These are phyloP conservation scores for Sciurus niger DNA, from an alignment of 2,113 vertebrate species.

Conservation along the genomic window DNA sequence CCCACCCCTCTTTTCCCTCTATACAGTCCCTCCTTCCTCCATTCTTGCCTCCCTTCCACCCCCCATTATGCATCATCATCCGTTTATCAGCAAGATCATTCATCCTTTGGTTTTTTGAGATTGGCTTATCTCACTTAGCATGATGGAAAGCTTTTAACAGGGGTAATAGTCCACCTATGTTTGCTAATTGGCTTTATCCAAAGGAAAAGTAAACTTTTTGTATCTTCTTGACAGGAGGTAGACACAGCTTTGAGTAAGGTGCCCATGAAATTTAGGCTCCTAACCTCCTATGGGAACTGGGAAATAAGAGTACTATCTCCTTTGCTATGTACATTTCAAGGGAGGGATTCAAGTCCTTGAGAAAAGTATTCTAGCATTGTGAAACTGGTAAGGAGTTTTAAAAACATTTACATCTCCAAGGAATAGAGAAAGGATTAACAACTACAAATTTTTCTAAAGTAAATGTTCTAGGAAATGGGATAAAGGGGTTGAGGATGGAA, in stretches of 20 bases:
- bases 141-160: background rate
- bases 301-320: background rate
- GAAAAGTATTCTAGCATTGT: background rate
- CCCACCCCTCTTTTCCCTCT: no score
- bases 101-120: no score
- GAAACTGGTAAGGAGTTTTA: slow-evolving; percentile 40
- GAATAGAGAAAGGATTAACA: background rate
- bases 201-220: slow-evolving; percentile 7
- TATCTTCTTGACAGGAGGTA: background rate
- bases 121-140: no score
- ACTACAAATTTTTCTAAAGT: background rate
- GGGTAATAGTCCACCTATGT: background rate
- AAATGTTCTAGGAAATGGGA: slow-evolving; percentile 13
- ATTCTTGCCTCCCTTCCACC: no score
- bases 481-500: background rate
- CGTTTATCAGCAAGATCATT: no score
- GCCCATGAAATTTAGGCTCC: background rate
- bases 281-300: background rate
- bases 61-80: no score
- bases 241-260: background rate
- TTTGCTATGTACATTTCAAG: slow-evolving; percentile 34
- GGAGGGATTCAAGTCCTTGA: background rate
- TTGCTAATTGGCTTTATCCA: background rate
- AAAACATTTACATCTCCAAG: slow-evolving; percentile 51
- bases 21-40: no score